Evolutionary conservation across 64 coral and sea anemone species (phyloP), one percentile per base, ranked within the genome.

Genomic region (Stichodactyla helianthus): DNA sequence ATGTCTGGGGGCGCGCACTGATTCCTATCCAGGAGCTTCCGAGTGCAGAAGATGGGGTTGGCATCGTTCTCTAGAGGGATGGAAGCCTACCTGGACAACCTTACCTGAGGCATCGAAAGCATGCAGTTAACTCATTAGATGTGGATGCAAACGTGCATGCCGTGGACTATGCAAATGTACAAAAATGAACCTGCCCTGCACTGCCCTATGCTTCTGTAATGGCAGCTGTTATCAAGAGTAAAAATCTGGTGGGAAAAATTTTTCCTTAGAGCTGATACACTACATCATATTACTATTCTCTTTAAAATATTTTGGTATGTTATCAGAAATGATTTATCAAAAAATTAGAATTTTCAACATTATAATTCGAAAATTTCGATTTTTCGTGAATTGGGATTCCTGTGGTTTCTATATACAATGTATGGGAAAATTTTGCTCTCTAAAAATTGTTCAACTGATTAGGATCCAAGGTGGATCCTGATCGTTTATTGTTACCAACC

Each of bases 111-210:
- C 82, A 6, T 90, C 89, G 31, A 90, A 90, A 77, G 54, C 82
- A 18, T 90, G 89, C 12, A 90, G 54, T 65, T 82, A 85, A 64
- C 89, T 90, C 18, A 90, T 90, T 10, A 71, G 68, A 90, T 90
- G 88, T 78, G 82, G 88, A 22, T 85, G 88, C 53, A 84, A 90
- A 63, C 13, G 5, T 31, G 88, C 88, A 77, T 79, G 82, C 70
- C 63, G 79, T 14, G 80, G 88, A 84, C 88, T 89, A 1, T 89
- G 80, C 50, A 89, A 89, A 2, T 35, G 31, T 35, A 35, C 31
- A 1, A 35, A 35, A 35, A 2, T 2, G 31, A 35, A 35, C 31
- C 7, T 89, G 52, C 31, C 83, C 88, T 10, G 50, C n/a, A n/a
- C n/a, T n/a, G n/a, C n/a, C n/a, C n/a, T n/a, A n/a, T n/a, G n/a